Percentiles rank a stretch among this genome's conserved stretches.
phyloP scores from a whole-genome alignment of 2,888 invertebrate species.

The Cosmia pyralina region DNA sequence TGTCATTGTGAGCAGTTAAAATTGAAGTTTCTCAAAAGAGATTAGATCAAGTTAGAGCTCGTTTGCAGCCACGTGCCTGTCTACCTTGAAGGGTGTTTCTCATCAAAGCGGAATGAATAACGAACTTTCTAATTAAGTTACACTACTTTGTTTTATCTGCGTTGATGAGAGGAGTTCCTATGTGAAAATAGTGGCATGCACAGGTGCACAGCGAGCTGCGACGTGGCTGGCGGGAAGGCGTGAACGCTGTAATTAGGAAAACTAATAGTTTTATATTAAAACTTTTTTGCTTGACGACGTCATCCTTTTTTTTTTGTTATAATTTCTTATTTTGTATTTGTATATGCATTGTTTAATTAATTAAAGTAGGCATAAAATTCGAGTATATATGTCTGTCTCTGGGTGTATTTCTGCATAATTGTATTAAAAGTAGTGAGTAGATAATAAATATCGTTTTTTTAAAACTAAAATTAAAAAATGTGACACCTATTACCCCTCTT shows the following conservation, averaged over 20 bases:
- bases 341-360: not conserved
- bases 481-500: not conserved
- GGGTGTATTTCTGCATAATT: not conserved
- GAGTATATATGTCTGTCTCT: not conserved
- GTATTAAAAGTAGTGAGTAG: not conserved
- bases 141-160: constrained; percentile 61
- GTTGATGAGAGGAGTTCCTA: constrained; percentile 37
- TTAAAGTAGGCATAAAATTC: not conserved
- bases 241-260: constrained; percentile 44
- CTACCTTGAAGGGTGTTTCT: constrained; percentile 45
- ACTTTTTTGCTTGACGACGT: constrained; percentile 12
- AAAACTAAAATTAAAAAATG: not conserved
- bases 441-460: not conserved
- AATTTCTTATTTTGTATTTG: not conserved
- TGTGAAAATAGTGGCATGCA: constrained; percentile 47
- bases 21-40: constrained; percentile 62
- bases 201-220: constrained; percentile 46
- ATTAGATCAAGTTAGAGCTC: constrained; percentile 58
- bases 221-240: constrained; percentile 20
- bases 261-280: constrained; percentile 42
- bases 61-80: constrained; percentile 57
- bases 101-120: constrained; percentile 61
- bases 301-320: not conserved
- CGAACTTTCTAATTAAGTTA: constrained; percentile 63
- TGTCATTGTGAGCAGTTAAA: constrained; percentile 62